Evolutionary conservation across 2,113 vertebrate genomes (phyloP), one percentile per base, ranked within the genome.

Genomic region (Galeopterus variegatus): DNA sequence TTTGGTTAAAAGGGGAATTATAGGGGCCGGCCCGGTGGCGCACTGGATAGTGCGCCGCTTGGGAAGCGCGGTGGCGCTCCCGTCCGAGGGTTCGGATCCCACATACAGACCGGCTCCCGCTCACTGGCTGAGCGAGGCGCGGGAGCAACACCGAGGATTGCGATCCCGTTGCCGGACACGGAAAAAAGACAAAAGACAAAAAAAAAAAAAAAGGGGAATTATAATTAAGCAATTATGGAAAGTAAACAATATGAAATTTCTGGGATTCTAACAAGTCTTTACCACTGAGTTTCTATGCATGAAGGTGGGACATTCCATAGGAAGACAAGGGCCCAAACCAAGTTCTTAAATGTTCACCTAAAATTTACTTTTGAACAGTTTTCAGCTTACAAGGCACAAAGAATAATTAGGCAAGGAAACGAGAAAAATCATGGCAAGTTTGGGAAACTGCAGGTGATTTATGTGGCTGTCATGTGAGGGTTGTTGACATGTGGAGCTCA

Each of bases 301-400:
- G n/a, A 79, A 83, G 24, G 14, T 95, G 64, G 54, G 5, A 45
- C 54, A 56, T 36, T 76, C 31, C 76, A n/a, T 45, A 87, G 69
- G 62, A 88, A 88, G 52, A 81, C 15, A 85, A 77, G 31, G 21
- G 81, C 3, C 19, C 48, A 72, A 31, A 24, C 14, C 56, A 62
- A 45, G 0, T 56, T 86, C 73, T 33, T 75, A 82, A 90, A 64
- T 64, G 60, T 10, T 70, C 54, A 50, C 31, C 33, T 94, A 80
- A 73, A 67, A 94, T 67, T 79, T 28, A 17, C 91, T 76, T 95
- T 91, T 69, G 36, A 31, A 58, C 7, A 56, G 45, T 79, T 84
- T 91, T 36, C 50, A 87, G 36, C 50, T 58, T 77, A 23, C 6
- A 72, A 48, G 13, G 24, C 24, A 72, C 75, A 52, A 36, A 81